Base-by-base conservation (phyloP, 2,888 invertebrate genomes). In the Blastobasis lacticolella region DNA sequence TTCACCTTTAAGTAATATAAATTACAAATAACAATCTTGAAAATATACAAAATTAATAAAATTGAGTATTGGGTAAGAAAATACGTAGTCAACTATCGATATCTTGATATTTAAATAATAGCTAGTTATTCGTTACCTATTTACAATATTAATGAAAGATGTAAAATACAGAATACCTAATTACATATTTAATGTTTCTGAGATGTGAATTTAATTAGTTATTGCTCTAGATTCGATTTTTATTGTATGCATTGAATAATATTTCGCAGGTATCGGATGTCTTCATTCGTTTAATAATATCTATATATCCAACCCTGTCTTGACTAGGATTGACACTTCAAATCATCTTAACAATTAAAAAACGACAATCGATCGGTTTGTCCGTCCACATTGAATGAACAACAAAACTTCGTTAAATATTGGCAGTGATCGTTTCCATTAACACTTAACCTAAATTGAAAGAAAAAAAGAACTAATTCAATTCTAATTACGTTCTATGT, bases 311-410 rank as follows among this genome's bases (percentile, higher is more conserved):
- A 87, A 86, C 85, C 87, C 85, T 83, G 81, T 77, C 67, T 69
- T 86, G 87, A 87, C 87, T 87, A 87, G 87, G 87, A 86, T 84
- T 84, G 87, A 77, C 75, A 78, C 78, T 70, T 78, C 75, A 71
- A 55, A 61, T 57, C 58, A 66, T 55, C 53, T 61, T 59, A 63
- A 64, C 55, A 64, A 23, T 23, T 55, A 64, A 55, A 53, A 61
- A 65, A 61, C 61, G 65, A 66, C 58, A 57, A 66, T 54, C 55
- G 52, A 55, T 58, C 54, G 54, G 38, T 42, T 42, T 8, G 10
- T 5, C 1, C n/a, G 9, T 40, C 52, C 45, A 49, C 52, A 55
- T 61, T 63, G 67, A 72, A 74, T 63, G 67, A 72, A 74, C 71
- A 74, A 68, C 56, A 58, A 58, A 60, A 64, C 63, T 61, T 63